Percentiles rank a stretch among this genome's conserved stretches.
These are phyloP conservation scores for Iguana delicatissima DNA, from an alignment of 2,797 vertebrate genomes.

Conservation along the genomic window DNA sequence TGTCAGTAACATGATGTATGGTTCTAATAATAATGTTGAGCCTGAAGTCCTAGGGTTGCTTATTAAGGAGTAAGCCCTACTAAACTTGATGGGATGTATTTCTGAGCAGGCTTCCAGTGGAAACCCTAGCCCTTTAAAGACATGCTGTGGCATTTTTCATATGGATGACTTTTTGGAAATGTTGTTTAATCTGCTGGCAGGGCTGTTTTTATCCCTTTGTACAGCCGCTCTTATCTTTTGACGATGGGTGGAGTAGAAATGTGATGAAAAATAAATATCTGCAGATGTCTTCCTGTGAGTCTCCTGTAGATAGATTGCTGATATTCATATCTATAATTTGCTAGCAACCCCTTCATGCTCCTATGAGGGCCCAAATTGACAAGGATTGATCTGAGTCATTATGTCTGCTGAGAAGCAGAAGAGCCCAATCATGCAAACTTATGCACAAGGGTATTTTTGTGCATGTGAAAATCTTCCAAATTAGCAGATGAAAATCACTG, in stretches of 20 bases:
- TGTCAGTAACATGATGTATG: neutral
- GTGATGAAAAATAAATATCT: slow-evolving; percentile 38
- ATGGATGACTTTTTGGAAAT: neutral
- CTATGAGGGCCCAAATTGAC: slow-evolving; percentile 48
- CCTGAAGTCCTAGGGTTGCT: neutral
- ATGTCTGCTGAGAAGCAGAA: slow-evolving; percentile 44
- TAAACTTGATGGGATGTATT: neutral
- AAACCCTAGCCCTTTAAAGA: neutral
- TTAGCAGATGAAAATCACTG: slow-evolving; percentile 39
- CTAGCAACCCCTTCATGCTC: slow-evolving; percentile 31
- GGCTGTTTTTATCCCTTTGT: neutral
- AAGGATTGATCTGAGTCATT: slow-evolving; percentile 50
- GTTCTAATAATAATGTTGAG: neutral
- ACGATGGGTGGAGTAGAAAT: slow-evolving; percentile 5
- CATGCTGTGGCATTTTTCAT: neutral
- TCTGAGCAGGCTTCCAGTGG: neutral
- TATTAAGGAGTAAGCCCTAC: neutral
- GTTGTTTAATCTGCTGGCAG: neutral
- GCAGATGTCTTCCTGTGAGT: slow-evolving; percentile 24
- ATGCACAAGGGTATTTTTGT: slow-evolving; percentile 35
- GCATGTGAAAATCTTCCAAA: slow-evolving; percentile 37
- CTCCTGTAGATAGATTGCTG: slow-evolving; percentile 39
- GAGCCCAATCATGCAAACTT: slow-evolving; percentile 38
- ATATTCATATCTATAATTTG: slow-evolving; percentile 49
- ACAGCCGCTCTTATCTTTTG: neutral